Conservation (phyloP, 2,797 vertebrate genomes). For the Perodicticus potto region DNA sequence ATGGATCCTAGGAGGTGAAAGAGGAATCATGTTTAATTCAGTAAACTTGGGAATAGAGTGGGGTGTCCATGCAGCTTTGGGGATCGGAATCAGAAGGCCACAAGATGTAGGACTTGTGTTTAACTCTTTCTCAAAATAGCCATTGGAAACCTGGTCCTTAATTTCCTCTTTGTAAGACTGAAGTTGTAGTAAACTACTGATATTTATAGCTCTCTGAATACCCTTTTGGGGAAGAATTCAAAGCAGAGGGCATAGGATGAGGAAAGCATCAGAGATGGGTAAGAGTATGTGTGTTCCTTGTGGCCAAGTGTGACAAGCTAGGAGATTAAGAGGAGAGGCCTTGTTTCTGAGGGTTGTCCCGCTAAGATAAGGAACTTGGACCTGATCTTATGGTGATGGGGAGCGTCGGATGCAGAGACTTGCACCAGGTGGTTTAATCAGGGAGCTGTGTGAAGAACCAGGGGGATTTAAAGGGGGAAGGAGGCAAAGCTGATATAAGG, state of each 20-base stretch:
- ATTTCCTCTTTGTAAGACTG: not conserved
- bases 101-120: not conserved
- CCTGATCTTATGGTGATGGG: not conserved
- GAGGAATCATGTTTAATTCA: conserved; percentile 15
- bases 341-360: not conserved
- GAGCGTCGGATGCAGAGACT: not conserved
- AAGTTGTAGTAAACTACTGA: not conserved
- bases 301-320: not conserved
- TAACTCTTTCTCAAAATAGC: conserved; percentile 5
- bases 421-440: not conserved
- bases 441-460: not conserved
- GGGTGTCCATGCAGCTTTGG: not conserved
- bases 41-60: not conserved
- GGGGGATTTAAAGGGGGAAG: not conserved
- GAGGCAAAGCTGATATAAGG: too few relatives aligned
- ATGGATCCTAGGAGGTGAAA: conserved; percentile 3
- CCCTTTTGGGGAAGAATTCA: not conserved
- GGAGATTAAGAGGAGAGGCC: not conserved
- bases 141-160: not conserved
- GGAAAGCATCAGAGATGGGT: not conserved
- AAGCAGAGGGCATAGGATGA: not conserved
- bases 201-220: not conserved
- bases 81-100: not conserved
- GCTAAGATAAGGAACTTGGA: not conserved
- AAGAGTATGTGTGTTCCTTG: not conserved